Evolutionary conservation across 2,797 vertebrate genomes (phyloP).

Genomic region (Fistularia commersonii): DNA sequence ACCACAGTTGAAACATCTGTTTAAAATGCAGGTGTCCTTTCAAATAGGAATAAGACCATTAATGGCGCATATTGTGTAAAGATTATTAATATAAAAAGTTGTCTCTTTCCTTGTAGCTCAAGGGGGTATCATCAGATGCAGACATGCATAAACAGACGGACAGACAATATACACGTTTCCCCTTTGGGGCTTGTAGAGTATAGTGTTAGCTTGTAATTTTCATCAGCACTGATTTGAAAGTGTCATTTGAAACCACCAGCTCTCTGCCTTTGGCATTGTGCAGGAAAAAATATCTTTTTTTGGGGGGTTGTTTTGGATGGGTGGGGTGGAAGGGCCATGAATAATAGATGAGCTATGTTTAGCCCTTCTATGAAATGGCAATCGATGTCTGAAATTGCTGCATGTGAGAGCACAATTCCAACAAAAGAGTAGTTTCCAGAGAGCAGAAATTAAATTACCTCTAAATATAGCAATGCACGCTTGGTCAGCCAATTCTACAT

Average conservation of each 20-base stretch:
- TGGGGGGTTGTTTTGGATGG: constrained; percentile 50
- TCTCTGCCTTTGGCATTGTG: constrained; percentile 41
- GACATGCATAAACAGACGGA: constrained; percentile 14
- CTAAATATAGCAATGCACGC: constrained; percentile 54
- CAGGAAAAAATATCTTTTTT: constrained; percentile 48
- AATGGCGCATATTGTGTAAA: not conserved
- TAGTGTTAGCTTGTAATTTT: constrained; percentile 44
- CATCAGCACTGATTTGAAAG: constrained; percentile 51
- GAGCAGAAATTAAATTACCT: constrained; percentile 61
- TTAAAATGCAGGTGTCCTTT: too few relatives aligned
- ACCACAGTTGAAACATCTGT: too few relatives aligned
- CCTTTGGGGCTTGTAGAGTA: constrained; percentile 34
- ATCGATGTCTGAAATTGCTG: constrained; percentile 70
- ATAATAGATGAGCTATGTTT: constrained; percentile 69
- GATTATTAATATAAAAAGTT: constrained; percentile 32
- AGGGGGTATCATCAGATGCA: constrained; percentile 21
- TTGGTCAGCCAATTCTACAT: constrained; percentile 59
- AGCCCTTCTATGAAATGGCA: constrained; percentile 64
- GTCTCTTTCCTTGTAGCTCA: constrained; percentile 18
- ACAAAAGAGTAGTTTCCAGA: constrained; percentile 43
- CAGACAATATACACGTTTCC: constrained; percentile 24
- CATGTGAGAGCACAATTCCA: constrained; percentile 59
- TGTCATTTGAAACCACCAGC: constrained; percentile 56
- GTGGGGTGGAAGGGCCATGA: constrained; percentile 43
- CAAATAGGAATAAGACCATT: too few relatives aligned